Evolutionary conservation across 2,888 invertebrate species (phyloP).

Genomic region (Incurvaria masculella): DNA sequence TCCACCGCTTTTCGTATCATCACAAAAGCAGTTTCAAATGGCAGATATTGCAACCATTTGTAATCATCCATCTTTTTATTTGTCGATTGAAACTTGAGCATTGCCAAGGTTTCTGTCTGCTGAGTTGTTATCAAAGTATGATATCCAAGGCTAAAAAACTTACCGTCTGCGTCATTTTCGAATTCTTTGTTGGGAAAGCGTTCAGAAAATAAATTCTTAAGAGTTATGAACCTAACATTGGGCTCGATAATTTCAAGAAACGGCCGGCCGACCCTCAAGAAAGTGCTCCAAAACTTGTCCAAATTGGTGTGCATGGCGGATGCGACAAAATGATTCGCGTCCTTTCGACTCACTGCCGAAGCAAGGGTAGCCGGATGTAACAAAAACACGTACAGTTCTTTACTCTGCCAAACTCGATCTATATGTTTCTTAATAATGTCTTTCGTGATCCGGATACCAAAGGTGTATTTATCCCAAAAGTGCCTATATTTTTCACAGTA

Average conservation of each 20-base stretch:
- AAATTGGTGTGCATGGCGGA: conserved; percentile 21
- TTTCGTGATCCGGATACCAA: conserved; percentile 25
- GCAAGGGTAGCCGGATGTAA: conserved; percentile 16
- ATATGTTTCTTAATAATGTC: conserved; percentile 27
- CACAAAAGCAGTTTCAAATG: conserved; percentile 25
- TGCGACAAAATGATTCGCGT: conserved; percentile 24
- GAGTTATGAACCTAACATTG: conserved; percentile 22
- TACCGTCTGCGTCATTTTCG: conserved; percentile 23
- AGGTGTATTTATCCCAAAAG: background rate
- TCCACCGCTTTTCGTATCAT: conserved; percentile 24
- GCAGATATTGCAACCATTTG: conserved; percentile 29
- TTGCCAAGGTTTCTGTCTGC: conserved; percentile 30
- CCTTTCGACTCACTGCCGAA: conserved; percentile 22
- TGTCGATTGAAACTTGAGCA: conserved; percentile 23
- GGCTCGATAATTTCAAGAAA: conserved; percentile 25
- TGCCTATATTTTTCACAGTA: conserved; percentile 6
- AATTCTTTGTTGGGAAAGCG: conserved; percentile 25
- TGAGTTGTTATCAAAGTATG: conserved; percentile 24
- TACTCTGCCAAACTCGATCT: conserved; percentile 23
- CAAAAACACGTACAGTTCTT: conserved; percentile 21
- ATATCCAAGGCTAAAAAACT: conserved; percentile 22
- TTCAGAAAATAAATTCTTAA: conserved; percentile 24
- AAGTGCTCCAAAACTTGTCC: conserved; percentile 24
- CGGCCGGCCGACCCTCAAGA: conserved; percentile 20
- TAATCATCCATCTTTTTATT: conserved; percentile 26